phyloP scores from a whole-genome alignment of 2,888 invertebrate species.

The Diplolepis rosae region DNA sequence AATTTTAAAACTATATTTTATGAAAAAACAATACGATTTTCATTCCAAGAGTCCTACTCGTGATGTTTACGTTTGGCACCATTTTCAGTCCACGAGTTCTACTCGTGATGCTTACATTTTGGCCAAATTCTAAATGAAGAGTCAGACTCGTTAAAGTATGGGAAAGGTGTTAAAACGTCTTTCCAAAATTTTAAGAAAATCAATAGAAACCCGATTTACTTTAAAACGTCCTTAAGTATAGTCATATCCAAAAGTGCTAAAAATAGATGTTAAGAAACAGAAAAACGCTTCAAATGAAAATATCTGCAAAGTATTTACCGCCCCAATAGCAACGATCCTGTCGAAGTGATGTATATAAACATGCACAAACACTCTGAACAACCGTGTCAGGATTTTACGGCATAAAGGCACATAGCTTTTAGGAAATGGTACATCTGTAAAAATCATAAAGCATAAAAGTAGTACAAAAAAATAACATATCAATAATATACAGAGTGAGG shows the following conservation, averaged over 20 bases:
- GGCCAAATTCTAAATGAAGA: not conserved
- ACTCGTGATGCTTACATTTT: not conserved
- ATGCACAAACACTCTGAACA: constrained; percentile 94
- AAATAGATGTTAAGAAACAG: no score
- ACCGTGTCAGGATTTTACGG: constrained; percentile 89
- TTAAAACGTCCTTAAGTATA: no score
- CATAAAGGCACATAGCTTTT: constrained; percentile 86
- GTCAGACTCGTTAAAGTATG: no score
- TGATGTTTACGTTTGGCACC: no score
- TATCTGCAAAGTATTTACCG: constrained; percentile 78
- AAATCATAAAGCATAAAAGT: constrained; percentile 43
- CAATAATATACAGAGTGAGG: no score
- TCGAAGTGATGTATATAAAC: constrained; percentile 97
- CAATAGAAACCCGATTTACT: no score
- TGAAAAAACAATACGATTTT: not conserved
- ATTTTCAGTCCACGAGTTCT: no score
- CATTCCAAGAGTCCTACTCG: no score
- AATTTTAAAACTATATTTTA: constrained; percentile 38
- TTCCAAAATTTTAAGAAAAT: no score
- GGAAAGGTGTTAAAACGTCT: no score
- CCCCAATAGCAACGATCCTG: constrained; percentile 88
- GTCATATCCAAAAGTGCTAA: no score
- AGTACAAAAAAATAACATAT: constrained; percentile 15
- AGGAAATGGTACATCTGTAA: constrained; percentile 88
- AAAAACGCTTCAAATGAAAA: not conserved